phyloP scores from a whole-genome alignment of 2,797 vertebrate species.

The Macrochelys suwanniensis region DNA sequence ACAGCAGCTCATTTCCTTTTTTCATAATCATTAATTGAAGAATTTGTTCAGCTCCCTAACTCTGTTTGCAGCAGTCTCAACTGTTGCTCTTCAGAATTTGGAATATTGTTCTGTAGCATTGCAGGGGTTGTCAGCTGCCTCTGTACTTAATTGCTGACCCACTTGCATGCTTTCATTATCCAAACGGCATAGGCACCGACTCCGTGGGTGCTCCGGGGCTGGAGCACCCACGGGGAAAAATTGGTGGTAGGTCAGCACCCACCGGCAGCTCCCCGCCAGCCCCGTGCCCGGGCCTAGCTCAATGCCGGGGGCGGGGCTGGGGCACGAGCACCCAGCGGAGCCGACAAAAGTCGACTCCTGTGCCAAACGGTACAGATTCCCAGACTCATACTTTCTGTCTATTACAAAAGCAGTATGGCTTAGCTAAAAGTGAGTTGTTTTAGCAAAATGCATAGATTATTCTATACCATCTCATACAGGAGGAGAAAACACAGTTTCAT shows the following conservation, averaged over 20 bases:
- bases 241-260: no score
- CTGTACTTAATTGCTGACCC: background rate
- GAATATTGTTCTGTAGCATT: background rate
- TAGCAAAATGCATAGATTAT: background rate
- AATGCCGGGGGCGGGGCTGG: no score
- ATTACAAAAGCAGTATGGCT: background rate
- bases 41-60: background rate
- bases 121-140: background rate
- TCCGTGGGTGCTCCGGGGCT: no score
- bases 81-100: background rate
- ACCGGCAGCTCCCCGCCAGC: no score
- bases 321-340: no score
- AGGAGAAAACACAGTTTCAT: background rate
- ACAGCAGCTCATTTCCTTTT: background rate
- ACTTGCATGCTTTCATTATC: background rate
- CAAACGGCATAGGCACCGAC: background rate
- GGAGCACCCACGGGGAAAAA: no score
- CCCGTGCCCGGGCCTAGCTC: no score
- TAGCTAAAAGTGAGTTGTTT: background rate
- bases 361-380: background rate
- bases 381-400: background rate
- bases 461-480: background rate
- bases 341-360: no score
- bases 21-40: background rate
- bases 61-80: background rate